Base-by-base conservation (phyloP, 2,888 invertebrate genomes). In the Azorinus chamasolen region DNA sequence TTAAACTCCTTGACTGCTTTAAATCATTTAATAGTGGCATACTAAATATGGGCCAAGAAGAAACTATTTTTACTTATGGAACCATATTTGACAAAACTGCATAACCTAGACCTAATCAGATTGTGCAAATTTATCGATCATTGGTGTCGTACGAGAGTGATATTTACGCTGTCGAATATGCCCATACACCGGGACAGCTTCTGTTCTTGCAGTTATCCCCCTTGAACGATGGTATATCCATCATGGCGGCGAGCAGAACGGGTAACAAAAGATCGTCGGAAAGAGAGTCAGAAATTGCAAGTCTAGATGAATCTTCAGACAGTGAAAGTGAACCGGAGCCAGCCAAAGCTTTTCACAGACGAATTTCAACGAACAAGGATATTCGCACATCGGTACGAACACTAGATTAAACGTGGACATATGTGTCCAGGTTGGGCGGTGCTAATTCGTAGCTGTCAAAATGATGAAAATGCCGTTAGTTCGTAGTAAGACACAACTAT, bases 311-410 rank as follows among this genome's bases (percentile, higher is more conserved):
- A 85, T 95, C 95, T 76, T 95, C 96, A 39, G 97, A 96, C 92
- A 97, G 97, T 94, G 97, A 97, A 93, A 96, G 95, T 93, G 97
- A 97, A 93, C 95, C 95, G 70, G 96, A 96, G 92, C 96, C 96
- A 89, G 96, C 96, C 84, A 95, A 95, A 92, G 95, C 95, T 86
- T 96, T 96, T 93, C 95, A 96, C 90, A 95, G 96, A 90, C 95
- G 96, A 90, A 95, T 97, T 92, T 97, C 97, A 76, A 97, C 96
- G 77, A 96, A 96, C 94, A 96, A 96, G 93, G 96, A 96, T 93
- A 95, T 96, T 92, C 96, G 96, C 93, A 95, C 95, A 93, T 95
- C 96, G 95, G 97, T 97, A 94, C 94, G 95, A 14, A 69, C 20
- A 41, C 18, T 22, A 32, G 46, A 65, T 64, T 43, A 39, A 18